Evolutionary conservation across 2,888 invertebrate genomes (phyloP), one percentile per base, ranked within the genome.

Genomic region (Rugalucina vietnamica): DNA sequence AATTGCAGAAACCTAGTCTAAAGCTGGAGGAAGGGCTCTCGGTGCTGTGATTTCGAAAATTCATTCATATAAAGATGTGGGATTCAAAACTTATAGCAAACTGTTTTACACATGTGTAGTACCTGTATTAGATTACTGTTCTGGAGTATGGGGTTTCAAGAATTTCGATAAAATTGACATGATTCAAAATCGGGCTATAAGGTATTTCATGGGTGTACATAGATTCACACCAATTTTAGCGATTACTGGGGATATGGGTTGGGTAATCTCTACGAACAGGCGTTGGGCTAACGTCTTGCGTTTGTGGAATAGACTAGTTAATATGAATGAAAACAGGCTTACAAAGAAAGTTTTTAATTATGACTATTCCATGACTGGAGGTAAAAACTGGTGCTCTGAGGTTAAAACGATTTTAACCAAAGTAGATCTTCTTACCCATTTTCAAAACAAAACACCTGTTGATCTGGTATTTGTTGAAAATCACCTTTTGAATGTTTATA

Each of bases 191-290:
- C 27, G 81, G 10, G 84, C 85, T 0, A 37, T 85, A 10, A 49
- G 85, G 72, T 85, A 82, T 65, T 76, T 79, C 49, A 36, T 82
- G 12, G 85, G 85, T 18, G 78, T 82, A 27, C 85, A 78, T 32
- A 36, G 76, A 43, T 79, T 76, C 29, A 65, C 79, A 1, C 82
- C 85, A 27, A 54, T 65, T 36, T 37, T 69, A 21, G 85, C 78
- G 1, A 27, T 81, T 36, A 21, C 18, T 39, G 82, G 79, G 4
- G 85, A 85, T 71, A 49, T 69, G 12, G 85, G 82, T 18, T 69
- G 69, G 69, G 18, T 69, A 10, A 57, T 32, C 5, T 32, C 32
- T 32, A 69, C 36, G 24, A 5, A 69, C 29, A 69, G 69, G 69
- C 69, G 69, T 32, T 69, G 69, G 69, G 32, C 29, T 10, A 34